These are phyloP conservation scores for Halcyon smyrnensis DNA, from an alignment of 2,797 vertebrate genomes.

Conservation along the genomic window DNA sequence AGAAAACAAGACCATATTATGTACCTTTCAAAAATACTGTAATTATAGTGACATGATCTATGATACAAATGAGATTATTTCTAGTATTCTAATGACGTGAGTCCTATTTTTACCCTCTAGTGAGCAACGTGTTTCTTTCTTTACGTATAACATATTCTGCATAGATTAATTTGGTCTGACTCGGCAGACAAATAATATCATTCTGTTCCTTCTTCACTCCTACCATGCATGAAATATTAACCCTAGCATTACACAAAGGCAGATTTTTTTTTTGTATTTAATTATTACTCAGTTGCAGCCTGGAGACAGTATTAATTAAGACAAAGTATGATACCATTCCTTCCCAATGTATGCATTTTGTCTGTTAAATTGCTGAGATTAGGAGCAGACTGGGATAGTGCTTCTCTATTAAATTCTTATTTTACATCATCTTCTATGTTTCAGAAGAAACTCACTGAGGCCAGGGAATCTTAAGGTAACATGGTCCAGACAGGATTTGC, in stretches of 20 bases:
- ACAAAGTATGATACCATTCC: not conserved
- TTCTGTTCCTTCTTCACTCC: not conserved
- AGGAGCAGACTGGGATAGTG: not conserved
- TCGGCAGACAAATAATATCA: not conserved
- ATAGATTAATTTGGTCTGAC: not conserved
- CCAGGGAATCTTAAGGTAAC: not conserved
- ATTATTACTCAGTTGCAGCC: not conserved
- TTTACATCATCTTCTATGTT: not conserved
- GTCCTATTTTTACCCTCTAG: not conserved
- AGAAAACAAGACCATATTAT: not conserved
- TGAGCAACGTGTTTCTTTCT: not conserved
- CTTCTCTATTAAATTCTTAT: not conserved
- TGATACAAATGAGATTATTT: not conserved
- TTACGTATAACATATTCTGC: not conserved
- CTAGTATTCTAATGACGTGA: not conserved
- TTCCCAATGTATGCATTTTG: not conserved
- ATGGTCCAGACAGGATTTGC: not conserved
- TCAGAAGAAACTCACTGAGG: not conserved
- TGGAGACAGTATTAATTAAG: not conserved
- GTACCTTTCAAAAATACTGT: not conserved
- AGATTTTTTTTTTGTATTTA: constrained; percentile 2
- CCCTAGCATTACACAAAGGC: not conserved
- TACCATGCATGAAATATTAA: not conserved
- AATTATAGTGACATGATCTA: not conserved
- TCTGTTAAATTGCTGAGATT: not conserved